These are phyloP conservation scores for Varanus komodoensis DNA, from an alignment of 2,113 vertebrate genomes.

Conservation along the genomic window DNA sequence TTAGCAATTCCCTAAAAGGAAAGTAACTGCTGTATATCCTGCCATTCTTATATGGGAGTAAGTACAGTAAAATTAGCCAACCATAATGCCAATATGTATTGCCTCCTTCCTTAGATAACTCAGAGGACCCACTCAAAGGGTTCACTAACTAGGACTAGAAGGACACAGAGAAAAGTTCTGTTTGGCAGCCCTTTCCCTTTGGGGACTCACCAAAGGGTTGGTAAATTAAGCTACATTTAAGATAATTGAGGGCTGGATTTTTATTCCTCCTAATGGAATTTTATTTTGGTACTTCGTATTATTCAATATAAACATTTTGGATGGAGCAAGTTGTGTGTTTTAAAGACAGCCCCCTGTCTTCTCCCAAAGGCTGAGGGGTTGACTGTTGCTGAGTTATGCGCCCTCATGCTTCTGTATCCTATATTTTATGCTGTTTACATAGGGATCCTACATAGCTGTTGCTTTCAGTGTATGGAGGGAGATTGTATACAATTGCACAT, in stretches of 20 bases:
- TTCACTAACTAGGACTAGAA: not conserved
- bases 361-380: not conserved
- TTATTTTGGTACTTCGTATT: not conserved
- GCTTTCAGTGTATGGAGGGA: not conserved
- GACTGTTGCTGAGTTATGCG: not conserved
- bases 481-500: not conserved
- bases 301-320: not conserved
- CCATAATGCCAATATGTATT: not conserved
- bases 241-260: not conserved
- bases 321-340: not conserved
- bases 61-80: not conserved
- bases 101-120: not conserved
- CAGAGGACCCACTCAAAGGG: not conserved
- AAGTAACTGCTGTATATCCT: not conserved
- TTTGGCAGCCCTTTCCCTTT: not conserved
- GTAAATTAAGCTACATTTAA: not conserved
- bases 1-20: not conserved
- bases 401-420: not conserved
- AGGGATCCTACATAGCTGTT: not conserved
- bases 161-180: not conserved
- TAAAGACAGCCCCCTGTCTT: not conserved
- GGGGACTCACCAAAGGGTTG: not conserved
- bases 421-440: not conserved
- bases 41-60: not conserved
- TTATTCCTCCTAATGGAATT: not conserved